Evolutionary conservation across 2,797 vertebrate genomes (phyloP).

Genomic region (Taeniopygia guttata): DNA sequence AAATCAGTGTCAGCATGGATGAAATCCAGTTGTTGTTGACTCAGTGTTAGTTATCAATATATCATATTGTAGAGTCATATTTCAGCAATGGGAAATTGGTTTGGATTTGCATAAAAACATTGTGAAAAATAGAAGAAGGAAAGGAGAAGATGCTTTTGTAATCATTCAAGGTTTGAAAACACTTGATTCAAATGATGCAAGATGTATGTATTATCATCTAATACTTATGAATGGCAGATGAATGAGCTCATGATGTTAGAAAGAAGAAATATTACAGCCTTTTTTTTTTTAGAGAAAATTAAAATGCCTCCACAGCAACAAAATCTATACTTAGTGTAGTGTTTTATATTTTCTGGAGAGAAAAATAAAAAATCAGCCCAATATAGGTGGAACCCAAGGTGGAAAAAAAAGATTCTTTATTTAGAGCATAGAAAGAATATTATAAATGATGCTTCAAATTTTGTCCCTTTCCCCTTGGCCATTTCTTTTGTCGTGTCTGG

Average conservation of each 20-base stretch:
- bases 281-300: not conserved
- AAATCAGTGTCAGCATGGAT: not conserved
- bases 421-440: not conserved
- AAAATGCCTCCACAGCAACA: not conserved
- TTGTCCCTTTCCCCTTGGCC: not conserved
- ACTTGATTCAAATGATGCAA: not conserved
- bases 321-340: not conserved
- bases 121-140: not conserved
- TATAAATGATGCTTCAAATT: not conserved
- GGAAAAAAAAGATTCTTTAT: not conserved
- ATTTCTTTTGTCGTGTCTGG: not conserved
- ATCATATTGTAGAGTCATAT: rapidly evolving
- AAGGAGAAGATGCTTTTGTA: not conserved
- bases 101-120: not conserved
- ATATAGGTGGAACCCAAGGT: not conserved
- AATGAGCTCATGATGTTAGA: not conserved
- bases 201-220: not conserved
- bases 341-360: not conserved
- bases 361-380: not conserved
- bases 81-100: not conserved
- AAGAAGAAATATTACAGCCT: not conserved
- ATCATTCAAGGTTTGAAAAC: not conserved
- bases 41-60: not conserved
- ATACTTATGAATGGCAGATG: not conserved
- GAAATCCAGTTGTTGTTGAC: not conserved